phyloP scores from a whole-genome alignment of 2,113 vertebrate genomes.

The Litocranius walleri region DNA sequence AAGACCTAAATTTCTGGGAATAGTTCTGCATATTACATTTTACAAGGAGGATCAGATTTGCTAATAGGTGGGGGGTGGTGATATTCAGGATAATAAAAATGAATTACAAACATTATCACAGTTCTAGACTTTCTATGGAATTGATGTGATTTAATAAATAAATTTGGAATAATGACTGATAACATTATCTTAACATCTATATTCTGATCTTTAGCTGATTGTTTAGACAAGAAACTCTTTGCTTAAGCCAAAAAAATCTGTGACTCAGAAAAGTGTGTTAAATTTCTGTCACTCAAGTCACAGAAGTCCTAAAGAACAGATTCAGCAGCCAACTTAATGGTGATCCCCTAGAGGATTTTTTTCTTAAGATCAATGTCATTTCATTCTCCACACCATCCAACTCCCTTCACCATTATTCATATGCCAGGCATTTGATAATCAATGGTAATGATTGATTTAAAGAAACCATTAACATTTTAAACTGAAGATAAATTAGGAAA shows the following conservation, averaged over 20 bases:
- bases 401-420: background rate
- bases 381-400: background rate
- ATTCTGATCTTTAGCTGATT: background rate
- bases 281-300: background rate
- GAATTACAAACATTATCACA: constrained; percentile 47
- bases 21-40: constrained; percentile 31
- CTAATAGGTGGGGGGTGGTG: constrained; percentile 62
- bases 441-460: background rate
- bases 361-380: background rate
- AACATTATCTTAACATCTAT: background rate
- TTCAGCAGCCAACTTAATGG: background rate
- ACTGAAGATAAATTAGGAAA: background rate
- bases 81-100: constrained; percentile 54
- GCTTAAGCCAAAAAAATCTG: background rate
- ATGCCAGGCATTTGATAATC: background rate
- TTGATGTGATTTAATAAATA: constrained; percentile 76
- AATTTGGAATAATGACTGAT: constrained; percentile 63
- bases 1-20: constrained; percentile 34
- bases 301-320: background rate
- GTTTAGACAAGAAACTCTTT: background rate
- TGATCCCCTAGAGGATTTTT: background rate
- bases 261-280: background rate
- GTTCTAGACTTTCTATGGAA: constrained; percentile 66
- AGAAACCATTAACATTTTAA: background rate
- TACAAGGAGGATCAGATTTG: constrained; percentile 65